Percentiles rank a stretch among this genome's conserved stretches.
Evolutionary conservation across 2,113 vertebrate genomes (phyloP).

Genomic region (Bucco capensis): DNA sequence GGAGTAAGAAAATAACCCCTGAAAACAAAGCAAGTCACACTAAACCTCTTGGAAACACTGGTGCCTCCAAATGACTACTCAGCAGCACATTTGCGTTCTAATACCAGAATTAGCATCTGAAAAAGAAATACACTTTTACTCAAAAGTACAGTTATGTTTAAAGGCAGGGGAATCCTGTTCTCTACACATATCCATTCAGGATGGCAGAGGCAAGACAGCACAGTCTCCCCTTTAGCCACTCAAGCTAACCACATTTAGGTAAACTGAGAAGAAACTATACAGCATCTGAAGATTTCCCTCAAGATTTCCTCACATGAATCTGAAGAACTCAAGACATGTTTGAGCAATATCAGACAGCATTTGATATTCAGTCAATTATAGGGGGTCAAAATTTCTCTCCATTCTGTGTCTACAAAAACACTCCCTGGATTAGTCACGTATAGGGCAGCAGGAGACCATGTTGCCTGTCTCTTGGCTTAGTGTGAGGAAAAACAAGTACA

Average conservation of each 20-base stretch:
- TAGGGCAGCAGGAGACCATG: rapidly evolving
- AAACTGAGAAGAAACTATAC: not conserved
- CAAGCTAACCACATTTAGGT: rapidly evolving
- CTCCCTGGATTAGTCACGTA: not conserved
- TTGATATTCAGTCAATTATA: not conserved
- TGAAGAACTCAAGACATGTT: rapidly evolving
- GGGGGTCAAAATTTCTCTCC: not conserved
- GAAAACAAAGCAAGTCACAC: not conserved
- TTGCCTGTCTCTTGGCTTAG: not conserved
- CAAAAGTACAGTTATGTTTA: not conserved
- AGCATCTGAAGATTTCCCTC: not conserved
- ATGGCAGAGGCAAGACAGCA: not conserved
- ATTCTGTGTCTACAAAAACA: rapidly evolving
- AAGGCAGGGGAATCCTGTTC: not conserved
- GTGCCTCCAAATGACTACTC: not conserved
- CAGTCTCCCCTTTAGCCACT: not conserved
- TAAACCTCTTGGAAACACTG: not conserved
- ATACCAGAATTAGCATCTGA: not conserved
- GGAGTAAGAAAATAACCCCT: not conserved
- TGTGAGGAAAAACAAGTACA: rapidly evolving
- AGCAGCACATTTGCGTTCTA: not conserved
- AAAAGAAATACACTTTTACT: not conserved
- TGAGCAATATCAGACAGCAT: not conserved
- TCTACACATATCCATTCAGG: not conserved
- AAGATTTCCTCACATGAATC: not conserved